Evolutionary conservation across 2,113 vertebrate genomes (phyloP).

Genomic region (Speoplatyrhinus poulsoni): DNA sequence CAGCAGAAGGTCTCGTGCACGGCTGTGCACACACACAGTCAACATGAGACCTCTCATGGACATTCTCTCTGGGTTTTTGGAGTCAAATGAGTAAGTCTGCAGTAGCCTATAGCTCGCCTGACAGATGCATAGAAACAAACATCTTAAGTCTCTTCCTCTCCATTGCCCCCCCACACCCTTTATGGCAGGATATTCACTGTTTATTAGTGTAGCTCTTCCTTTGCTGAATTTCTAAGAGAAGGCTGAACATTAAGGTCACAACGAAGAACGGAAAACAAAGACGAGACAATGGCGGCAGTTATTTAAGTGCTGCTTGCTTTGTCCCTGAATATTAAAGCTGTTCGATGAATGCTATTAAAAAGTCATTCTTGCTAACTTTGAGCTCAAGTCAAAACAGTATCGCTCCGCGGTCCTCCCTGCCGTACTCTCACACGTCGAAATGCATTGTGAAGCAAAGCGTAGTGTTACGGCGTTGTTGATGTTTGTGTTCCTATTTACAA

Average conservation of each 20-base stretch:
- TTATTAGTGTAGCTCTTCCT: constrained; percentile 39
- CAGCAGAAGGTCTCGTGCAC: background rate
- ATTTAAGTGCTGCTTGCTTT: constrained; percentile 2
- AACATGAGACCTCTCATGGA: background rate
- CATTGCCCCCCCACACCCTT: constrained; percentile 1
- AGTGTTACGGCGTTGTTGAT: no score
- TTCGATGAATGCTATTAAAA: background rate
- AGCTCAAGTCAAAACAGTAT: no score
- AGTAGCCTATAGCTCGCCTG: background rate
- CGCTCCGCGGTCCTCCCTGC: no score
- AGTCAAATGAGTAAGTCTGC: constrained; percentile 17
- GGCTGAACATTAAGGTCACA: background rate
- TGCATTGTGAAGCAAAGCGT: no score
- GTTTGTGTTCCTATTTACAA: no score
- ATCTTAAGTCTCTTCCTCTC: background rate
- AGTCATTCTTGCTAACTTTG: no score
- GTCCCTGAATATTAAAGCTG: background rate
- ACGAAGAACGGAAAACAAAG: constrained; percentile 26
- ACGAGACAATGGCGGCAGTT: constrained; percentile 13
- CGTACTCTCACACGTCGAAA: no score
- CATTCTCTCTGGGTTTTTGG: constrained; percentile 5
- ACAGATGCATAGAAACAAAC: constrained; percentile 12
- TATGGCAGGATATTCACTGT: constrained; percentile 31
- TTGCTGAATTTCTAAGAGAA: constrained; percentile 5
- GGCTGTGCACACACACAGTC: background rate